Evolutionary conservation across 2,797 vertebrate species (phyloP), one percentile per base, ranked within the genome.

Genomic region (Cryptoprocta ferox): DNA sequence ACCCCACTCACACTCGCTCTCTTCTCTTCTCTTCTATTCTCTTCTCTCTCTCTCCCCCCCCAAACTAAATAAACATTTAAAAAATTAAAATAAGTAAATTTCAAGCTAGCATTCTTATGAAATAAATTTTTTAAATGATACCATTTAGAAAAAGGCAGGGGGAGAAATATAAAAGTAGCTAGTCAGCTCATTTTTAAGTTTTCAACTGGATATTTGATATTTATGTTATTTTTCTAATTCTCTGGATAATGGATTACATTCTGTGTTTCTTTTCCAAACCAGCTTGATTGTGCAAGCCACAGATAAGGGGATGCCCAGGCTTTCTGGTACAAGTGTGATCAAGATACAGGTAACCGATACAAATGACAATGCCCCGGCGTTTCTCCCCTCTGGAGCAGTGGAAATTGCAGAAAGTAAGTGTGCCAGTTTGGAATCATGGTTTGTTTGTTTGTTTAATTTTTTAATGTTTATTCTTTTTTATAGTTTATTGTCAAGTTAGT

Each of bases 321-420:
- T 99, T 98, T 99, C 99, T 96, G 98, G 98, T 94, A 99, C 99
- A 5, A 88, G 98, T 95, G 97, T 98, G 59, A 89, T 99, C 97
- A 98, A 97, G 96, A 98, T 99, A 97, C 99, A 99, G 63, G 99
- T 99, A 94, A 98, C 99, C 87, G 99, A 99, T 66, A 83, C 99
- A 97, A 99, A 99, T 86, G 99, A 99, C 98, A 99, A 99, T n/a
- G 98, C 98, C 76, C 99, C 99, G 0, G 81, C 98, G 94, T 98
- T 99, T 80, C 99, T 99, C 5, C 98, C 98, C 21, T 98, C 98
- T 89, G 98, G 99, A 95, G 98, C 99, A 89, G 98, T 99, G 71
- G 92, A 99, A 65, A 98, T 99, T 95, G 98, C 98, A 94, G 99
- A 99, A 98, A 99, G 99, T 99, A 99, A 99, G 99, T 98, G 39